Evolutionary conservation across 2,113 vertebrate genomes (phyloP), one percentile per base, ranked within the genome.

Genomic region (Lathamus discolor): DNA sequence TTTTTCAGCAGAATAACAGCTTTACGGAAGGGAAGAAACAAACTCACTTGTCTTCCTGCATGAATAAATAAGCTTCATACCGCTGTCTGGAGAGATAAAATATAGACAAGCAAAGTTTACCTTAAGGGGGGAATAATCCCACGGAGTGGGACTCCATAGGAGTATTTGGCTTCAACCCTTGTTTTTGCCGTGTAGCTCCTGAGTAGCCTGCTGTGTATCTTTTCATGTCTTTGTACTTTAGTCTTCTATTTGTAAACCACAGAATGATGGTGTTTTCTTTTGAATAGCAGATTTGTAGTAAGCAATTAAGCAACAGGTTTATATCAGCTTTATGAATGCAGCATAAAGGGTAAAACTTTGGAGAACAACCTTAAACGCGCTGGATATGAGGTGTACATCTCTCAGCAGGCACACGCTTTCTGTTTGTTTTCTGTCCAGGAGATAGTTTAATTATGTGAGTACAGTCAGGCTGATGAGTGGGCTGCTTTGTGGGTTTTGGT

Each of bases 401-500:
- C 16, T 57, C 46, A 39, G 29, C 4, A 41, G 54, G 61, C 29
- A 23, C 1, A 0, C 5, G 31, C 68, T 89, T 66, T 83, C 66
- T 91, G 1, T 77, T 92, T 82, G 63, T 35, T 91, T 82, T 39
- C 5, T 8, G 3, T 87, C 44, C 44, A 93, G 77, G 62, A 86
- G 76, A 18, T 62, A 44, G 77, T 57, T 90, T 86, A 83, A 86
- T 97, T 94, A 75, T 93, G 94, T 75, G 80, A 91, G 55, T 10
- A 4, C 93, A 44, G 64, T 94, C 93, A 86, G 74, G 84, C 86
- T 91, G 93, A 88, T 84, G 72, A 92, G 91, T 73, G 44, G 72
- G 87, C 76, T 96, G 73, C 72, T 85, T 86, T 76, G 5, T 67
- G 66, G 2, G 3, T 24, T 59, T 77, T 93, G 67, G 37, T 78